Evolutionary conservation across 1,140 invertebrate species (phyloP).

Genomic region (Drosophila mayri): DNA sequence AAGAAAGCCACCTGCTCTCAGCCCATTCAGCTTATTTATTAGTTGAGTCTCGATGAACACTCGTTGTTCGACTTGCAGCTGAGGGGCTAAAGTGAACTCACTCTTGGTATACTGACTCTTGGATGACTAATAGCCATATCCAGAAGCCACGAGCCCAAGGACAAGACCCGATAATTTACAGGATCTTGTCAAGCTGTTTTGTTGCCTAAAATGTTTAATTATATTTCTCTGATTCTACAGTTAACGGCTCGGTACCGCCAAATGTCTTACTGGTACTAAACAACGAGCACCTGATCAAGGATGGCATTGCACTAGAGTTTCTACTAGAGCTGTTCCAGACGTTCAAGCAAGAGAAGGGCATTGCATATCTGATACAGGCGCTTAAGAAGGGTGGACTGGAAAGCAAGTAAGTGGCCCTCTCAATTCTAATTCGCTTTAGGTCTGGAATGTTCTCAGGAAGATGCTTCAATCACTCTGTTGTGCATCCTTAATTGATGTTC

Average conservation of each 20-base stretch:
- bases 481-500: slow-evolving; percentile 83
- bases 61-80: slow-evolving; percentile 24
- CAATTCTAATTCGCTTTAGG: background rate
- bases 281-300: slow-evolving; percentile 97
- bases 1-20: background rate
- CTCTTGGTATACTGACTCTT: slow-evolving; percentile 85
- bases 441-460: slow-evolving; percentile 83
- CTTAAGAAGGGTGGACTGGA: slow-evolving; percentile 96
- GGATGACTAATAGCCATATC: slow-evolving; percentile 46
- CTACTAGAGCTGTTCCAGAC: slow-evolving; percentile 95
- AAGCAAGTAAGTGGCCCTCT: slow-evolving; percentile 87
- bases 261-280: slow-evolving; percentile 93
- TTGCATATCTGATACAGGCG: slow-evolving; percentile 92
- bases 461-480: slow-evolving; percentile 54
- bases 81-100: slow-evolving; percentile 61
- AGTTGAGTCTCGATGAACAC: slow-evolving; percentile 34
- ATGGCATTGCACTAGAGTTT: slow-evolving; percentile 97
- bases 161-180: slow-evolving; percentile 39
- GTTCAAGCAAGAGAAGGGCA: slow-evolving; percentile 96
- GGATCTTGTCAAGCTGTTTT: background rate
- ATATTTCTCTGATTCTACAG: slow-evolving; percentile 70
- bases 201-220: background rate
- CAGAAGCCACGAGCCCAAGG: slow-evolving; percentile 80
- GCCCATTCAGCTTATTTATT: slow-evolving; percentile 40
- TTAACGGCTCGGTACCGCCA: slow-evolving; percentile 94